Evolutionary conservation across 2,888 invertebrate species (phyloP).

Genomic region (Anarsia innoxiella): DNA sequence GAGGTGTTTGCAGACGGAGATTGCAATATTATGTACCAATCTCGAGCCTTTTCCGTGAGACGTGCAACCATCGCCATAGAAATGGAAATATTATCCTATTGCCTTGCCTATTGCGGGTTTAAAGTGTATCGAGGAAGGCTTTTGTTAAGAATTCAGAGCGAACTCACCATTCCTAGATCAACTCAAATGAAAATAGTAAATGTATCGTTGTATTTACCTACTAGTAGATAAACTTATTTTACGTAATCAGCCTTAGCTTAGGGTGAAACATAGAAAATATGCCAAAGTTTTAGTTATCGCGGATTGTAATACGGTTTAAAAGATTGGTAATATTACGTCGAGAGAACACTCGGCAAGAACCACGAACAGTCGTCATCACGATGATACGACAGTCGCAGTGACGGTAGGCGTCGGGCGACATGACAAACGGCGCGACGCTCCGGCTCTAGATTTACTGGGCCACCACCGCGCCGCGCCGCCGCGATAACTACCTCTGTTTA

Average conservation of each 20-base stretch:
- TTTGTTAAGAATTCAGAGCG: conserved; percentile 7
- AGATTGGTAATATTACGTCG: too few relatives aligned
- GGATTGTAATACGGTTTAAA: too few relatives aligned
- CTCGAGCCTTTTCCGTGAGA: conserved; percentile 45
- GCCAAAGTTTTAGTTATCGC: too few relatives aligned
- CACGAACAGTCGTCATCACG: not conserved
- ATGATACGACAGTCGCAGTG: not conserved
- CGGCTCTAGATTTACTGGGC: conserved; percentile 53
- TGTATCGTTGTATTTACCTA: too few relatives aligned
- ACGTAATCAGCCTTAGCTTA: too few relatives aligned
- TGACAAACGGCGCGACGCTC: conserved; percentile 45
- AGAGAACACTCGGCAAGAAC: too few relatives aligned
- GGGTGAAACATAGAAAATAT: too few relatives aligned
- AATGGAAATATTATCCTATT: conserved; percentile 53
- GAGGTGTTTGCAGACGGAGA: conserved; percentile 58
- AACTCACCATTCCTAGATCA: not conserved
- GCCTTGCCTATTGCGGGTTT: conserved; percentile 23
- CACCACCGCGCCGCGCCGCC: conserved; percentile 48
- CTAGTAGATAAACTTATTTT: too few relatives aligned
- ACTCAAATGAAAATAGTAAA: too few relatives aligned
- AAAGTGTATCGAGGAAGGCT: conserved; percentile 29
- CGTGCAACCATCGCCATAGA: conserved; percentile 35
- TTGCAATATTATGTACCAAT: conserved; percentile 68
- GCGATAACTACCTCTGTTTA: conserved; percentile 68
- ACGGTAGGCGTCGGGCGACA: conserved; percentile 28